A percentile compares a stretch with the other conserved stretches of the same genome.
Evolutionary conservation across 2,113 vertebrate species (phyloP).

Genomic region (Edolisoma coerulescens): DNA sequence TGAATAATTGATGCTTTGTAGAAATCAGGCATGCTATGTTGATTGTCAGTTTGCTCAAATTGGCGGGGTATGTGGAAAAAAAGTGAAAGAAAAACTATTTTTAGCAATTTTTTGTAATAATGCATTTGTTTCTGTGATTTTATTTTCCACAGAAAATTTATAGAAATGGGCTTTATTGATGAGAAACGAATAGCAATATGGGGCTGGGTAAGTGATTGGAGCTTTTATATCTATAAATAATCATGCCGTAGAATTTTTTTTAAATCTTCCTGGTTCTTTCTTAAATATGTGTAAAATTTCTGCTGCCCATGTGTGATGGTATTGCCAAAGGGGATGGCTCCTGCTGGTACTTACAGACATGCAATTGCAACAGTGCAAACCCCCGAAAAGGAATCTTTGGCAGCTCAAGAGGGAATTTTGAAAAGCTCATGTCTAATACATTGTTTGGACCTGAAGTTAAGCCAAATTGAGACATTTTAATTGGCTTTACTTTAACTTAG

Average conservation of each 20-base stretch:
- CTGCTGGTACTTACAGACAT: background rate
- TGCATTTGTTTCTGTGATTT: conserved; percentile 53
- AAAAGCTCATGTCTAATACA: background rate
- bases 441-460: background rate
- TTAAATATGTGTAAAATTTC: background rate
- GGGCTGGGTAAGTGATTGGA: conserved; percentile 80
- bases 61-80: background rate
- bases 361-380: background rate
- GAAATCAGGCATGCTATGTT: conserved; percentile 9
- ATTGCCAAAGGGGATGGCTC: background rate
- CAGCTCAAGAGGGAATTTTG: background rate
- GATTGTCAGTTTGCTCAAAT: conserved; percentile 9
- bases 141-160: conserved; percentile 76
- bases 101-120: conserved; percentile 11
- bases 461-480: background rate
- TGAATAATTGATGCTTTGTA: background rate
- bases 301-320: background rate
- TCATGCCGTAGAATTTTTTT: background rate
- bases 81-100: background rate
- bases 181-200: conserved; percentile 82
- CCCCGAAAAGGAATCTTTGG: background rate
- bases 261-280: background rate
- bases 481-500: background rate
- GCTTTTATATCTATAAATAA: background rate
- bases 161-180: conserved; percentile 84